Conservation (phyloP, 2,113 vertebrate species). For the Lepus timidus region DNA sequence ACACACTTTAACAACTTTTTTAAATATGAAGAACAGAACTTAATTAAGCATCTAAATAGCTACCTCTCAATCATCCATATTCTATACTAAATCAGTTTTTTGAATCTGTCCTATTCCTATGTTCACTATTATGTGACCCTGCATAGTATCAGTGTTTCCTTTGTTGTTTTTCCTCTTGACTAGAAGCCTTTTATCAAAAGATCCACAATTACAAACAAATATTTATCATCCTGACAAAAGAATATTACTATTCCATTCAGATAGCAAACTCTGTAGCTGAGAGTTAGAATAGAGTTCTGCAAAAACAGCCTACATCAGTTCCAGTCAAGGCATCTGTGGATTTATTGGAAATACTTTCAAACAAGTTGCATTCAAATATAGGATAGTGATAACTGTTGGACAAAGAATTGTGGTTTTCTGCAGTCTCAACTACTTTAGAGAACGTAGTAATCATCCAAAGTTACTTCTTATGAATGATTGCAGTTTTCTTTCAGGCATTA, state of each 20-base stretch:
- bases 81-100: constrained; percentile 31
- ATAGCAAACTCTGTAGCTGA: constrained; percentile 66
- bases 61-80: background rate
- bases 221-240: constrained; percentile 76
- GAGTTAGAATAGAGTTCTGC: constrained; percentile 54
- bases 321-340: constrained; percentile 40
- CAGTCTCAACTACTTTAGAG: constrained; percentile 45
- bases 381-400: constrained; percentile 45
- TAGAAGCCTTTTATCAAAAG: constrained; percentile 76
- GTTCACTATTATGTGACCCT: constrained; percentile 69
- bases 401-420: constrained; percentile 44
- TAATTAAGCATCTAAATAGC: background rate
- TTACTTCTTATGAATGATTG: constrained; percentile 64
- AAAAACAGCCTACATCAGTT: constrained; percentile 60
- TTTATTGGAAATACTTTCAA: constrained; percentile 73
- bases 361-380: background rate
- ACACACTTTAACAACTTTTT: background rate
- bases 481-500: constrained; percentile 38
- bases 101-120: constrained; percentile 63
- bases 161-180: constrained; percentile 63
- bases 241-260: constrained; percentile 76
- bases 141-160: constrained; percentile 46
- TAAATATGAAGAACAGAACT: background rate
- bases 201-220: constrained; percentile 78
- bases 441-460: constrained; percentile 55